Evolutionary conservation across 2,797 vertebrate genomes (phyloP), one percentile per base, ranked within the genome.

Genomic region (Jordanella pulchra): DNA sequence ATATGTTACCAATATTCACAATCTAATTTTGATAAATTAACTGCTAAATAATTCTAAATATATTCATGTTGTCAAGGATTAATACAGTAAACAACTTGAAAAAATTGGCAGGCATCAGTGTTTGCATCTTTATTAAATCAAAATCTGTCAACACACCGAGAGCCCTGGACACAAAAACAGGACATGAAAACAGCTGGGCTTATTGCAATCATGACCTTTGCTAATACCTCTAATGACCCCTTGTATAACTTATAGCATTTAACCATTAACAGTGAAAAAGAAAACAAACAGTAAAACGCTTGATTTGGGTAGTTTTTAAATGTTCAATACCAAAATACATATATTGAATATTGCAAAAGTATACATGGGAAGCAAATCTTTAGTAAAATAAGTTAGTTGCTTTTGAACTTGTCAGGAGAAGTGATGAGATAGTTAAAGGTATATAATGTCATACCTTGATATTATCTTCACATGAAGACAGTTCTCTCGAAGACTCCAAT

Each of bases 101-200:
- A 53, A 51, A 56, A 69, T 66, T 72, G 70, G 65, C 70, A 56
- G 65, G 83, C 67, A 76, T 83, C 71, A 86, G 76, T 39, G 71
- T 73, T 28, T 71, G 27, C 60, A 69, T 7, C 10, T 58, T 79
- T 82, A 72, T 87, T 73, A 78, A 82, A 79, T 54, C 14, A 6
- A 83, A 85, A 79, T 75, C 73, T 81, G 65, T 79, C 53, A 71
- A 64, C 55, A 2, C 56, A 17, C 55, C 32, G 71, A 78, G 69
- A 77, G 82, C 65, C 67, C 80, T 39, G 27, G n/a, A n/a, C n/a
- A n/a, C n/a, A n/a, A n/a, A n/a, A n/a, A n/a, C n/a, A n/a, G n/a
- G n/a, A n/a, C n/a, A n/a, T 42, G 12, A 42, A 12, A 25, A 44
- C n/a, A 44, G 60, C 5, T 23, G 23, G 42, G 23, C 42, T 63